Evolutionary conservation across 2,797 vertebrate genomes (phyloP), one percentile per base, ranked within the genome.

Genomic region (Cyprinodon diabolis): DNA sequence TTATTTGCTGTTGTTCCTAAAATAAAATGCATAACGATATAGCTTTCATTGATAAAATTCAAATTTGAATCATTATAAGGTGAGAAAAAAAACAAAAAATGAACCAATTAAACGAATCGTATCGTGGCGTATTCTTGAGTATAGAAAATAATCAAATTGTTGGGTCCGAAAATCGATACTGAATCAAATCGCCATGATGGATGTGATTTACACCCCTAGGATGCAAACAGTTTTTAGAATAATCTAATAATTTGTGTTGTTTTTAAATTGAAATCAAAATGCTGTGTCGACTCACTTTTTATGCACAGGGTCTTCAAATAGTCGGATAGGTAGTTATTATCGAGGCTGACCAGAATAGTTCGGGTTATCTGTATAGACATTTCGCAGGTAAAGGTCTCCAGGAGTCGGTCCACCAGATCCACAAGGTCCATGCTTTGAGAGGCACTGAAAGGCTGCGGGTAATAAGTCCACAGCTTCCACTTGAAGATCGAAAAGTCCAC

Each of bases 371-470:
- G 88, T 78, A 95, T 65, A 45, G 92, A 89, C 0, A 70, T 58
- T 68, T 88, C 83, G 35, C 91, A 83, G 66, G 51, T 68, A 77
- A 87, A 91, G 67, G 77, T 65, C 88, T 93, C 93, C 0, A 95
- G 82, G 78, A 95, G 68, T 49, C 83, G 84, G 78, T 94, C 94
- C 65, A 93, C 94, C 4, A 94, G 43, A 71, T 90, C 84, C 82
- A 95, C 48, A n/a, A 91, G 12, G 66, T 95, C 94, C 81, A 86
- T 66, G 71, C 23, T 45, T 52, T 91, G 82, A 37, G 87, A 66
- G 45, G 76, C 78, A 72, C 23, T 86, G 77, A 93, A 94, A 2
- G 66, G 67, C 68, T 91, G 83, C 0, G 90, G 93, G 85, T 91
- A 94, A 56, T 57, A 72, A 43, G 81, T 87, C 93, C 93, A 93